Evolutionary conservation across 1,140 invertebrate genomes (phyloP), one percentile per base, ranked within the genome.

Genomic region (Rhagoletis zephyria): DNA sequence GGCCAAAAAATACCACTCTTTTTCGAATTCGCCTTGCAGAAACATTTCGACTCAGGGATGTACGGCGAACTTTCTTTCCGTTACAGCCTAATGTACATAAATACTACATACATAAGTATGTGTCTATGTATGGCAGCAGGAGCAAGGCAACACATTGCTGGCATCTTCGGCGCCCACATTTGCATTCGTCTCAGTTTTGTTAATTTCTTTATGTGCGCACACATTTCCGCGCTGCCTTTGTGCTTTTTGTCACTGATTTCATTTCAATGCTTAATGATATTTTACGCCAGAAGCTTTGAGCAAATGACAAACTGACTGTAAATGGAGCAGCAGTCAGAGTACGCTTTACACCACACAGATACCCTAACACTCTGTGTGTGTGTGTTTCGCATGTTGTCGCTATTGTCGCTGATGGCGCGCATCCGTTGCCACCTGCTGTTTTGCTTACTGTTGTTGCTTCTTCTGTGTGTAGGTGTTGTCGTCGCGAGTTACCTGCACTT

Each of bases 181-280:
- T 81, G 42, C 70, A 74, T 51, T 14, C 48, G 48, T 30, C 48
- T 56, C 16, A 10, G 42, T 48, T 56, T 59, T 59, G 5, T 81
- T 81, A 30, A 81, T 56, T 81, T 59, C 51, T 81, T 56, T 51
- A 45, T 19, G 48, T 6, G 48, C 14, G 67, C 67, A 30, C 30
- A 3, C 2, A 0, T 81, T 81, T 59, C n/a, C 16, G 19, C 14
- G n/a, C 14, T 81, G 48, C n/a, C 74, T 12, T 81, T 81, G 74
- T 30, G 45, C 74, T 81, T 81, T 56, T 81, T 81, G 74, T 81
- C 74, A 56, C 74, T 81, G 74, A 81, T 81, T 81, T 81, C 74
- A 81, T 81, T 81, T 81, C 74, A 81, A 56, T 81, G 45, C 74
- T 81, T 81, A 81, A 81, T 81, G 48, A 81, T 81, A 81, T 81